A percentile compares a stretch with the other conserved stretches of the same genome.
phyloP scores from a whole-genome alignment of 2,888 invertebrate genomes.

The Hermaeophaga mercurialis region DNA sequence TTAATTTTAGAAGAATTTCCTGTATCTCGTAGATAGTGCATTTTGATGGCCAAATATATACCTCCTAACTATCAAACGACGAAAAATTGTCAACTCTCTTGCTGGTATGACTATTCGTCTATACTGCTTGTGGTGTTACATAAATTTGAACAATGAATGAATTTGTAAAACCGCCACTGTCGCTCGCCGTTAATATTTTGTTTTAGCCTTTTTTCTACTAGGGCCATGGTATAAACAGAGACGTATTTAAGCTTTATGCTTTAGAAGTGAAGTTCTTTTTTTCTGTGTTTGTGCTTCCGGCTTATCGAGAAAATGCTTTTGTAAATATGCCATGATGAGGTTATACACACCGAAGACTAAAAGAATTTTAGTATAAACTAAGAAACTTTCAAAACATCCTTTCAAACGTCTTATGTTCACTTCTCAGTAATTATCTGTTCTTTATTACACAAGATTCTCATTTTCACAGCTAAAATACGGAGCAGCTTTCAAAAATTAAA shows the following conservation, averaged over 20 bases:
- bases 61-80: no score
- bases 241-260: conserved; percentile 12
- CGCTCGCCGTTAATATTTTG: conserved; percentile 9
- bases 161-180: not conserved
- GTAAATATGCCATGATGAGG: conserved; percentile 11
- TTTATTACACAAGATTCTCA: no score
- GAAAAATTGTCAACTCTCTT: no score
- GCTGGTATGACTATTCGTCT: no score
- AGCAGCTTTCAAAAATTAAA: no score
- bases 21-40: no score
- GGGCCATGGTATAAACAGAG: conserved; percentile 9
- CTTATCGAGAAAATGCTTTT: conserved; percentile 1
- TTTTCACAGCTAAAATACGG: no score
- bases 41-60: no score
- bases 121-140: no score
- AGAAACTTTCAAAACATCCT: conserved; percentile 5
- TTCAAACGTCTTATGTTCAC: conserved; percentile 1
- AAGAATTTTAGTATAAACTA: conserved; percentile 4
- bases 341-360: conserved; percentile 1
- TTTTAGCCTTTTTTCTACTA: conserved; percentile 10
- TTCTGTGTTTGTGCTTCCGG: conserved; percentile 2
- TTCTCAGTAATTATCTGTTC: not conserved
- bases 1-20: no score
- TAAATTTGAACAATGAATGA: no score
- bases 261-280: conserved; percentile 4